phyloP scores from a whole-genome alignment of 1,140 invertebrate species.

The Neodiprion fabricii region DNA sequence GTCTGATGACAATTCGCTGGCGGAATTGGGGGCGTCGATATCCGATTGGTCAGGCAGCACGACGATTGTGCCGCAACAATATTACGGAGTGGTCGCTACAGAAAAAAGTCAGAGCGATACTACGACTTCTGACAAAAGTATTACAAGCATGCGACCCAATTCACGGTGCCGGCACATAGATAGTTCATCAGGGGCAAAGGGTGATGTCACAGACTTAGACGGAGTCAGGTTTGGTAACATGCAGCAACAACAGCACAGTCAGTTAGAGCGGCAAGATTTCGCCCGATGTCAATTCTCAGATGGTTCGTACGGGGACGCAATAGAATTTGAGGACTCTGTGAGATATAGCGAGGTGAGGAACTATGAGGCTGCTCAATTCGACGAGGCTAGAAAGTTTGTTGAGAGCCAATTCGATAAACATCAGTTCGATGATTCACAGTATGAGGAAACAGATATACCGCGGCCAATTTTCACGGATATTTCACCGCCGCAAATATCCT shows the following conservation, averaged over 20 bases:
- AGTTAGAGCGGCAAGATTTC: not conserved
- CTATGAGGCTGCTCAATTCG: conserved; percentile 26
- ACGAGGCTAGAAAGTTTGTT: conserved; percentile 51
- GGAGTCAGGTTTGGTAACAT: conserved; percentile 23
- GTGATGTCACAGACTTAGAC: conserved; percentile 31
- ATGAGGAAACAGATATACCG: conserved; percentile 18
- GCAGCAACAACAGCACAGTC: not conserved
- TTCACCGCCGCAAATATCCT: conserved; percentile 44
- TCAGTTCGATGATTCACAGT: conserved; percentile 32
- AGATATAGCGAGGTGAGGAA: not conserved
- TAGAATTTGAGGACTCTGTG: not conserved
- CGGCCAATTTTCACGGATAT: conserved; percentile 35
- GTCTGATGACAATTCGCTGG: conserved; percentile 64
- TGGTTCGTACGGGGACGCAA: not conserved
- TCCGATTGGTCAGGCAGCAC: conserved; percentile 68
- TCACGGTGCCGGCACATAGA: conserved; percentile 47
- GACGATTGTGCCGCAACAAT: conserved; percentile 56
- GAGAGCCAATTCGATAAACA: conserved; percentile 52
- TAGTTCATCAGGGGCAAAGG: conserved; percentile 23
- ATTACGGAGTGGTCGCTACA: conserved; percentile 41
- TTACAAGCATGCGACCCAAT: conserved; percentile 52
- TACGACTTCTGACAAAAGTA: conserved; percentile 55
- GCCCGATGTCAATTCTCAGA: not conserved
- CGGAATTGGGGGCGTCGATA: conserved; percentile 65
- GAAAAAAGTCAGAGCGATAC: conserved; percentile 59